A percentile compares a stretch with the other conserved stretches of the same genome.
Evolutionary conservation across 1,140 invertebrate species (phyloP).

Genomic region (Heliconius himera): DNA sequence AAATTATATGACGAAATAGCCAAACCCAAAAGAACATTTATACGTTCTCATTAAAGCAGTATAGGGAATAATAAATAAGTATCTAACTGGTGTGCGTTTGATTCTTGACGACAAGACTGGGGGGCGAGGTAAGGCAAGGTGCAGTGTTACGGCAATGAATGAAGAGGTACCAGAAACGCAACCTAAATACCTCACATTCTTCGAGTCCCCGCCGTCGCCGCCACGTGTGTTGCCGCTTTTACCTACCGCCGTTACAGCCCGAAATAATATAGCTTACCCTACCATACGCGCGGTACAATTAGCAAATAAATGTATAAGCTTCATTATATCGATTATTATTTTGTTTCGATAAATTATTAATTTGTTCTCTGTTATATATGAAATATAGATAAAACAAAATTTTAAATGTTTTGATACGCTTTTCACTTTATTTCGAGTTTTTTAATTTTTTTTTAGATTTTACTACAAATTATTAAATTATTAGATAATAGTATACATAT

Average conservation of each 20-base stretch:
- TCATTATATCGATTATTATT: neutral
- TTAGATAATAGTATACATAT: too few species aligned
- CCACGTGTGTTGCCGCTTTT: constrained; percentile 72
- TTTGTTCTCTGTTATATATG: neutral
- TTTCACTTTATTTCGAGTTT: too few species aligned
- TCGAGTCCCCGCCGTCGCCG: constrained; percentile 61
- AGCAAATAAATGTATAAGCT: constrained; percentile 25
- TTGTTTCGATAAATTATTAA: neutral
- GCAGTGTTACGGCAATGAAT: constrained; percentile 77
- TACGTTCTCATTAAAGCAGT: constrained; percentile 57
- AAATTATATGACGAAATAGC: constrained; percentile 45
- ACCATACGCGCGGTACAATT: constrained; percentile 36
- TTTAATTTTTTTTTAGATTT: too few species aligned
- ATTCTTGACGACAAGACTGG: constrained; percentile 41
- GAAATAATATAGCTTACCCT: constrained; percentile 50
- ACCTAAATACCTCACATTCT: constrained; percentile 79
- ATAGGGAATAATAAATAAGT: constrained; percentile 61
- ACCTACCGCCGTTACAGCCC: constrained; percentile 69
- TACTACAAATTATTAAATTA: too few species aligned
- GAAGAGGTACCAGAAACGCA: constrained; percentile 78
- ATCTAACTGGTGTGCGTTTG: constrained; percentile 39
- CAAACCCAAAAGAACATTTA: constrained; percentile 51
- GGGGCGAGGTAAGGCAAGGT: constrained; percentile 53
- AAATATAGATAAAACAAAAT: too few species aligned
- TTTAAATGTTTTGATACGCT: too few species aligned